Base-by-base conservation (phyloP, 2,797 vertebrate genomes). In the Odontamblyopus rebecca region DNA sequence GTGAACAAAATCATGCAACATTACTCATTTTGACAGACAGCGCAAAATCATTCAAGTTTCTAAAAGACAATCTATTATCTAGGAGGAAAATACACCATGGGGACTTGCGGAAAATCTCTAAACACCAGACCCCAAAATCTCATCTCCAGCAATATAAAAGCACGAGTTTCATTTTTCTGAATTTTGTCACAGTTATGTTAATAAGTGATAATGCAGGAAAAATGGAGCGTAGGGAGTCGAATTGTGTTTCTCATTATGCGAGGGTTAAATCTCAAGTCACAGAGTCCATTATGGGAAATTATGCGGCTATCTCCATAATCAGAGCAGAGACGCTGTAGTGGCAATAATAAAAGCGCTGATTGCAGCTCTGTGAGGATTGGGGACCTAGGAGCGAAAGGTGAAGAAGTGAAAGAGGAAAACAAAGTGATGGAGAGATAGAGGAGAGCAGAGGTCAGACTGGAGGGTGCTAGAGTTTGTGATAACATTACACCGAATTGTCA, bases 231-330 rank as follows among this genome's bases (percentile, higher is more conserved):
- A 4, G 18, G 15, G 59, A 75, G 51, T 67, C 35, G 35, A 63
- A 82, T 78, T 82, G 74, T 74, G 41, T 75, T 76, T 82, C 73
- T 79, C 79, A 86, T 83, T 82, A 82, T 81, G 56, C 26, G 26
- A 70, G 79, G 83, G 86, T 88, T 85, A 89, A 87, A 88, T 77
- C 76, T 82, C 9, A 30, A 86, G 82, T 83, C 78, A 75, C 75
- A 78, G 66, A 86, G 78, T 81, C 84, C 80, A 90, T 89, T 85
- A 84, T 79, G 82, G 84, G 60, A 90, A 88, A 91, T 89, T 73
- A 84, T 76, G 79, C 48, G 4, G 38, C 72, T 77, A 85, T 84
- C 80, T 86, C 80, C 77, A 84, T 84, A 86, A 86, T 91, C 83
- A 88, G 79, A 59, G 79, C 62, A 70, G 48, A 57, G 75, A 75